Evolutionary conservation across 2,113 vertebrate species (phyloP), one percentile per base, ranked within the genome.

Genomic region (Narcine bancroftii): DNA sequence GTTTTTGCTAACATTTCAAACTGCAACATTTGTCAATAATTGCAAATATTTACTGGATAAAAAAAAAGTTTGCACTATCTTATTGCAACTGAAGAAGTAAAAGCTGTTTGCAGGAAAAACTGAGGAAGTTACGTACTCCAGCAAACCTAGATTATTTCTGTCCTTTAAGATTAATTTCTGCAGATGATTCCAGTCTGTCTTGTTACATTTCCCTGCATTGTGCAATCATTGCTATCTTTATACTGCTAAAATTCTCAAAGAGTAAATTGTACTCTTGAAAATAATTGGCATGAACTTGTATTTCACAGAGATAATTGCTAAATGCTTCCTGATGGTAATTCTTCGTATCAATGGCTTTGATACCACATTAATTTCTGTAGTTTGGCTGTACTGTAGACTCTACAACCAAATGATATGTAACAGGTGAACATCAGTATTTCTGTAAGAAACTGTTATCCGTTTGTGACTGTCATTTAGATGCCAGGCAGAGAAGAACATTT

Each of bases 151-250:
- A 47, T 71, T 71, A 91, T 66, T 65, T 45, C 65, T 47, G 39
- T 13, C 65, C 89, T 42, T 66, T 47, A 71, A 91, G 65, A 91
- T 91, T 91, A 42, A 71, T 69, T 91, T 66, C 26, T 91, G 65
- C 65, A 69, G 65, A 47, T 69, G 69, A 47, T 69, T 69, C 11
- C 42, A 26, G 47, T 47, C 47, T 53, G 24, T 47, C 13, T 60
- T 60, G 33, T 36, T 87, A 66, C 63, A 91, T 33, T 91, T 91
- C 24, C 63, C 42, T 71, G 45, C 39, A 36, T 13, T 33, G 63
- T 69, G 63, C 66, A 91, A 91, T 91, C 89, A 91, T 47, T 71
- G 39, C 39, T 91, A 66, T 71, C 66, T 91, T 91, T 69, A 21
- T 45, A 47, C 42, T 42, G 65, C 26, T 47, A 71, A 91, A 69